These are phyloP conservation scores for Abramis brama DNA, from an alignment of 2,113 vertebrate genomes.

Conservation along the genomic window DNA sequence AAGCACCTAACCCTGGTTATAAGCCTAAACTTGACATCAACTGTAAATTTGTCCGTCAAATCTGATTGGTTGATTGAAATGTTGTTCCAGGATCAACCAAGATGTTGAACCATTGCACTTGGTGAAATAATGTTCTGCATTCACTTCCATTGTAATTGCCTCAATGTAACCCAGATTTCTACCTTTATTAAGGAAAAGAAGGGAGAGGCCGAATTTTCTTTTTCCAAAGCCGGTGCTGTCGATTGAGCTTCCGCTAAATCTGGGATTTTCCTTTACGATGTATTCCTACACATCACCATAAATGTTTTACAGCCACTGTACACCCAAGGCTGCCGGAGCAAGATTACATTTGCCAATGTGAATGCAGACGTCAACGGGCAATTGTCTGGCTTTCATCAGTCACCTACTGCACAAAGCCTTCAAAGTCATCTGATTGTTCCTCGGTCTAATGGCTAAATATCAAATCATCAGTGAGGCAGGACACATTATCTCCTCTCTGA, in stretches of 20 bases:
- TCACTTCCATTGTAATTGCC: background rate
- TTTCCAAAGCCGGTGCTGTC: background rate
- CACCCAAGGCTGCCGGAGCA: background rate
- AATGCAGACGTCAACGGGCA: background rate
- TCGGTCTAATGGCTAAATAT: slow-evolving; percentile 28
- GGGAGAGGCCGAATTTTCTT: background rate
- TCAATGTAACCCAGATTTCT: background rate
- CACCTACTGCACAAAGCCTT: slow-evolving; percentile 1
- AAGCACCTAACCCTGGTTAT: no score
- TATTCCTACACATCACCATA: background rate
- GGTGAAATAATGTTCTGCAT: background rate
- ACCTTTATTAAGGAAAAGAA: background rate
- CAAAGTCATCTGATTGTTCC: slow-evolving; percentile 4
- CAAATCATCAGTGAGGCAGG: slow-evolving; percentile 21
- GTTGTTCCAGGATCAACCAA: no score
- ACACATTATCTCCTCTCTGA: slow-evolving; percentile 38
- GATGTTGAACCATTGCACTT: no score
- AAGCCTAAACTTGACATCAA: no score
- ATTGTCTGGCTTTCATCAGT: slow-evolving; percentile 39
- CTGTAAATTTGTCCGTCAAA: no score
- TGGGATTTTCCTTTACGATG: background rate
- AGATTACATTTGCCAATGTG: slow-evolving; percentile 8
- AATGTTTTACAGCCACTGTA: slow-evolving; percentile 11
- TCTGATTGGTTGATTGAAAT: no score
- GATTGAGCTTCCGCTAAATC: background rate